Evolutionary conservation across 2,888 invertebrate genomes (phyloP), one percentile per base, ranked within the genome.

Genomic region (Conomelus anceps): DNA sequence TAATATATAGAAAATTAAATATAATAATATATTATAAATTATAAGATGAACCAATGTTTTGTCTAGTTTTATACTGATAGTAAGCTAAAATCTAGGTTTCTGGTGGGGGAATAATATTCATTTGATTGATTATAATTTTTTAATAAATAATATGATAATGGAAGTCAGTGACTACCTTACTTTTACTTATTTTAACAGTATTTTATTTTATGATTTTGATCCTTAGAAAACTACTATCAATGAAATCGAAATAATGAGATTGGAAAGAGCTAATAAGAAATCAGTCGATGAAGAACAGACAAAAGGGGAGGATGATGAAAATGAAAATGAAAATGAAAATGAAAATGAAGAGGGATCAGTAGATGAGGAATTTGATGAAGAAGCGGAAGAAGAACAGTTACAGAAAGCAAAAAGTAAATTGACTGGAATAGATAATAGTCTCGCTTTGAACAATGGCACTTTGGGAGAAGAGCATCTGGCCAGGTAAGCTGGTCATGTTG

Each of bases 201-300:
- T n/a, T n/a, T n/a, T n/a, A n/a, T n/a, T n/a, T n/a, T n/a, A n/a
- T n/a, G n/a, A 3, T 63, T 63, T 13, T 7, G 3, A 1, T 63
- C 7, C n/a, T n/a, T 7, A 63, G 63, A 20, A 63, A 63, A 3
- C 13, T 0, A 63, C 63, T 3, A 63, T 63, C 1, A 63, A 63
- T 7, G 63, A 63, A 63, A 63, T 63, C n/a, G 63, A 63, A 41
- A 23, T 22, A 17, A 22, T 20, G 34, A 88, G 29, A 88, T 85
- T 85, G 24, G 85, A 85, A n/a, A 85, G n/a, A 24, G 22, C 24
- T 22, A 84, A 29, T 41, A 85, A 94, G 95, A 94, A 92, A 91
- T 91, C 41, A 41, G 17, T 22, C 9, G 22, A 63, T 22, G 22
- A 88, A 22, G 23, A 86, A 23, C 17, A n/a, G 29, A 20, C 20